phyloP scores from a whole-genome alignment of 2,113 vertebrate species.

The Rissa tridactyla region DNA sequence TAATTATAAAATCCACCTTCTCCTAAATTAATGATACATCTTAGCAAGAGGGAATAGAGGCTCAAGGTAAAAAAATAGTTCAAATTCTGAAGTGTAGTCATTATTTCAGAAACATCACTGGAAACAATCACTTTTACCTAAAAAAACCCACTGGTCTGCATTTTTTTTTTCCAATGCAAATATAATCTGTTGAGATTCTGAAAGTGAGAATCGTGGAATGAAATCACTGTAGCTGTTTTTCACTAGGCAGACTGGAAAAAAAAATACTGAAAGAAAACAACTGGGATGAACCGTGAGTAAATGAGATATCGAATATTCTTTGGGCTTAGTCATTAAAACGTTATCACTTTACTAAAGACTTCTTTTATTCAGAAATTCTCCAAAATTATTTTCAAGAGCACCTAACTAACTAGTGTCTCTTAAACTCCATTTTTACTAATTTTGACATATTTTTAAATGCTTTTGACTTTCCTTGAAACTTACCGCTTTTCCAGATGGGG shows the following conservation, averaged over 20 bases:
- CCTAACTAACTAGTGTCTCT: background rate
- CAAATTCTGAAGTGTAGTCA: background rate
- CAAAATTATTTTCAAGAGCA: background rate
- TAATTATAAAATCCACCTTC: background rate
- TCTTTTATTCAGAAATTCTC: background rate
- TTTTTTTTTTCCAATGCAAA: background rate
- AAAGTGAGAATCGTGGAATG: background rate
- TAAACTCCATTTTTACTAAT: background rate
- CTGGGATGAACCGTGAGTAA: background rate
- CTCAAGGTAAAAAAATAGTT: background rate
- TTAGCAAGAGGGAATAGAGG: background rate
- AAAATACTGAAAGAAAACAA: background rate
- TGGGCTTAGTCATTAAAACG: background rate
- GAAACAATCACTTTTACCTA: background rate
- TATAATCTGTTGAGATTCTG: background rate
- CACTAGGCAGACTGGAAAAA: background rate
- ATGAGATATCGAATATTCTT: background rate
- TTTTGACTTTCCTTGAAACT: background rate
- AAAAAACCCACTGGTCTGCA: background rate
- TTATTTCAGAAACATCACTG: background rate
- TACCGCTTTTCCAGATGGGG: background rate
- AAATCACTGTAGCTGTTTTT: background rate
- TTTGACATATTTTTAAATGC: background rate
- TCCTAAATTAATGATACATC: background rate
- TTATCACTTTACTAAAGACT: background rate